Evolutionary conservation across 2,888 invertebrate species (phyloP), one percentile per base, ranked within the genome.

Genomic region (Chydorus sphaericus): DNA sequence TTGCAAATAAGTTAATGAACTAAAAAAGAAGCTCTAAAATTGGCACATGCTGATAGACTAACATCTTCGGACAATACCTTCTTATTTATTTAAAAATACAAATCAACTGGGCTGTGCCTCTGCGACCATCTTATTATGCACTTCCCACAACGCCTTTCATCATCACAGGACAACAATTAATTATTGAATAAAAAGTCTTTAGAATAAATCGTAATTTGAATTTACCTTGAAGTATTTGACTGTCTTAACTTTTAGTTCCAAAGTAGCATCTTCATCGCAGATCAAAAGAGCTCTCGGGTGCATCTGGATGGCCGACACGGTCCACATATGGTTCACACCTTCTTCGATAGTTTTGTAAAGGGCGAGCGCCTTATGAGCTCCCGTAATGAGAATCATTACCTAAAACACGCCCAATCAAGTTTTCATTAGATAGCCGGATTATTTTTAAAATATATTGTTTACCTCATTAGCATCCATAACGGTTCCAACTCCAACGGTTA

Each of bases 291-390:
- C 84, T 66, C 83, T 81, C 50, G 85, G 82, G 73, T 98, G 97
- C 70, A 91, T 90, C 71, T 94, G 97, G 76, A 98, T 94, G 53
- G 96, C 96, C 48, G 93, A 94, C 39, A 97, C 96, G 0, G 98
- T 98, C 94, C 97, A 98, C 97, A 98, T 98, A 73, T 98, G 97
- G 75, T 91, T 96, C 11, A 98, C 83, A 56, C 97, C 97, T 71
- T 96, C 92, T 73, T 98, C 98, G 65, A 98, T 89, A 10, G 97
- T 96, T 73, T 94, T 94, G 68, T 94, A 88, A 60, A 98, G 77
- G 55, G 98, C 97, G 68, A 93, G 86, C 11, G 97, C 81, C 73
- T 98, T 98, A 73, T 94, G 91, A 50, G 84, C 84, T 33, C 97
- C 97, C 28, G 94, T 97, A 60, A 98, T 94, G 56, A 98, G 75